Base-by-base conservation (phyloP, 2,113 vertebrate species). In the Camelus dromedarius region DNA sequence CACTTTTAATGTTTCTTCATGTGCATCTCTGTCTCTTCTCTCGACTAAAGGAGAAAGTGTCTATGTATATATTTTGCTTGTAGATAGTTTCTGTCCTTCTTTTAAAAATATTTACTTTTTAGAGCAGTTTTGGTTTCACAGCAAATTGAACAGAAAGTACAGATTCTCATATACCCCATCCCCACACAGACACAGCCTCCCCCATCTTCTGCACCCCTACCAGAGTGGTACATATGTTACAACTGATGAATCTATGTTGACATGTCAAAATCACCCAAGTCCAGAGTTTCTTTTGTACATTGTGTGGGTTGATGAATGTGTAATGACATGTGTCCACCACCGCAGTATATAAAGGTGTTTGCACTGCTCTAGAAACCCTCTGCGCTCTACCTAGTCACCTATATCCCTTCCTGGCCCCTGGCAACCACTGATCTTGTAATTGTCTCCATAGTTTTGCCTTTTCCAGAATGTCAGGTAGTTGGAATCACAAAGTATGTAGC, bases 231-330 rank as follows among this genome's bases (percentile, higher is more conserved):
- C 16, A 52, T 35, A 15, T 8, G 50, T 76, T 42, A 6, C 2
- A 54, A 14, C 0, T 22, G 50, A 15, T 50, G 13, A 26, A 22
- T 6, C 58, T 6, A 8, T 2, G 18, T 3, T 11, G n/a, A 58
- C 22, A 75, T 11, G 2, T 26, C 19, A 9, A 10, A 14, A n/a
- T 52, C 26, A 42, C 32, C 18, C 87, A 12, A 60, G 62, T 19
- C 24, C 90, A 48, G 2, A 67, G 89, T 60, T 50, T 38, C 56
- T 50, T 81, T 1, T 50, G n/a, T 46, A 42, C 11, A 30, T 38
- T 72, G 4, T 28, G 0, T 9, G 38, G 52, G 52, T 82, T 42
- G 89, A n/a, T 66, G 35, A 80, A 3, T 13, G 24, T 48, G 3
- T 18, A 73, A 30, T 18, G 83, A 75, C 15, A 42, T 12, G 11